Conservation (phyloP, 2,888 invertebrate species). For the Eupeodes latifasciatus region DNA sequence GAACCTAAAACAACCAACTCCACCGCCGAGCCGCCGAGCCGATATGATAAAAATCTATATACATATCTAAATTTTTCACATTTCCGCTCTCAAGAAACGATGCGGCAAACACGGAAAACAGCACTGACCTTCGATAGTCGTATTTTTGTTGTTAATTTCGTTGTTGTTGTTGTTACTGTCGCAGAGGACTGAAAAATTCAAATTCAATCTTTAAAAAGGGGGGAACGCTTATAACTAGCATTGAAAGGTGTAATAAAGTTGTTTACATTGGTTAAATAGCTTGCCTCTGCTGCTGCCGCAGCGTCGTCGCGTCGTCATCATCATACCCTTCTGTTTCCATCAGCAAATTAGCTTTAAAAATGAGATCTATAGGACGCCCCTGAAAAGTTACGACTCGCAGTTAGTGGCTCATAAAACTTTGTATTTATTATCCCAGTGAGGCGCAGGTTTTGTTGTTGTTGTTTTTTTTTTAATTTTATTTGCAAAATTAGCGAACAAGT, state of each 20-base stretch:
- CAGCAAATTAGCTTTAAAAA: conserved; percentile 5
- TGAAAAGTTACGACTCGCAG: conserved; percentile 64
- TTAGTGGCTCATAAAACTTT: conserved; percentile 63
- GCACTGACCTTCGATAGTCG: conserved; percentile 65
- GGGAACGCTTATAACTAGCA: conserved; percentile 24
- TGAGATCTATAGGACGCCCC: conserved; percentile 56
- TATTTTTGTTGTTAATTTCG: conserved; percentile 6
- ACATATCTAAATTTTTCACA: conserved; percentile 31
- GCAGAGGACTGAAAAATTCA: not conserved
- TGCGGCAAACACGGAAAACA: conserved; percentile 27
- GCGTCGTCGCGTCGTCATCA: no score
- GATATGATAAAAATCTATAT: conserved; percentile 17
- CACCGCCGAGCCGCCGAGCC: not conserved
- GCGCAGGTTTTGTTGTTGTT: conserved; percentile 30
- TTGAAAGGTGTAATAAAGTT: conserved; percentile 67
- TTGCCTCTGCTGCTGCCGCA: not conserved
- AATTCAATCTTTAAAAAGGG: conserved; percentile 50
- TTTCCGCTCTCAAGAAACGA: conserved; percentile 18
- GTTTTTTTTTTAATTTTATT: conserved; percentile 37
- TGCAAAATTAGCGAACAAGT: conserved; percentile 8
- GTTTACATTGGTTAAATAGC: conserved; percentile 61
- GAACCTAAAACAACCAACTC: not conserved
- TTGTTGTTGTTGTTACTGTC: not conserved
- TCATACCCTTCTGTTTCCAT: not conserved
- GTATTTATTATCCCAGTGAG: conserved; percentile 45